Conservation (phyloP, 2,888 invertebrate species). For the Pristionchus arcanus region DNA sequence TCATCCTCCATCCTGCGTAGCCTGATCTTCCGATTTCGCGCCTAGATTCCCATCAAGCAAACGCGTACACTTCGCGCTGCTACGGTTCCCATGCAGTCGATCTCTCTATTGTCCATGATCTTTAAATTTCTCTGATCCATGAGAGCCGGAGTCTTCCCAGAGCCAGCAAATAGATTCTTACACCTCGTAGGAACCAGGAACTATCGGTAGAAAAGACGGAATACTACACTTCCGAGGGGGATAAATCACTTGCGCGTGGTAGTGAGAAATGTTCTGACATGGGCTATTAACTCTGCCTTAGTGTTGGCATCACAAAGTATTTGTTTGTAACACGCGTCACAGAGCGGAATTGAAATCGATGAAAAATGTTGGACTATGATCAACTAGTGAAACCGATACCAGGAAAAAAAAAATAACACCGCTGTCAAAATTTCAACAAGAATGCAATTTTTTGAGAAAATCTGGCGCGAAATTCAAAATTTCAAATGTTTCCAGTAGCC, state of each 20-base stretch:
- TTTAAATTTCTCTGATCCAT: not conserved
- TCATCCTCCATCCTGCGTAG: not conserved
- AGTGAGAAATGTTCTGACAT: not conserved
- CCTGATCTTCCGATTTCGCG: slow-evolving; percentile 3
- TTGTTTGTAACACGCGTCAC: too few species aligned
- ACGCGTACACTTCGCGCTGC: not conserved
- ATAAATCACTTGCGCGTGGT: not conserved
- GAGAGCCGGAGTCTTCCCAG: not conserved
- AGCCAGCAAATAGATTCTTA: not conserved
- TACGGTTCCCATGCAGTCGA: not conserved
- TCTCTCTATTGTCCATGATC: not conserved
- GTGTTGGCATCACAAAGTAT: too few species aligned
- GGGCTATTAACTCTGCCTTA: too few species aligned
- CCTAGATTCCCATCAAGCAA: not conserved
- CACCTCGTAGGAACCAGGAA: not conserved
- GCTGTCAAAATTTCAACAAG: not conserved
- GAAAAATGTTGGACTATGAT: too few species aligned
- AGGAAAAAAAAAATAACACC: not conserved
- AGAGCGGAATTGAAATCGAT: too few species aligned
- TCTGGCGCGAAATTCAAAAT: not conserved
- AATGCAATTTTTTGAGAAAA: not conserved
- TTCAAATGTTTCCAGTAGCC: not conserved
- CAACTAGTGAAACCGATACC: too few species aligned
- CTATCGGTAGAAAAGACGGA: not conserved
- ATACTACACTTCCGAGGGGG: not conserved